Evolutionary conservation across 2,888 invertebrate genomes (phyloP), one percentile per base, ranked within the genome.

Genomic region (Metacarcinus magister): DNA sequence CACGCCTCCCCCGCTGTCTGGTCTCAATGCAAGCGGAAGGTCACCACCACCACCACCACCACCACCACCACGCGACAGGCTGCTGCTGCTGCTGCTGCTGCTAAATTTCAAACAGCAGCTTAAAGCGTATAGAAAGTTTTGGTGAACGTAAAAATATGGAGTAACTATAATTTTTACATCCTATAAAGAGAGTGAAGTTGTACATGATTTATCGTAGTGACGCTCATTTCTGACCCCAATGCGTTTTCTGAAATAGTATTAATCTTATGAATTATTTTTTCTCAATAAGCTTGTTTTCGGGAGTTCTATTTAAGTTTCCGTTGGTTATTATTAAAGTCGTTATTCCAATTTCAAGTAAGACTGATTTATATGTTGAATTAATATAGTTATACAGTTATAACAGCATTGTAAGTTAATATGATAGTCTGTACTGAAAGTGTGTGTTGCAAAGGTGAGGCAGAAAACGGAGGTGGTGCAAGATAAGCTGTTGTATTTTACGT

Each of bases 41-140:
- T 82, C 82, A 82, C 82, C 82, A 82, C 82, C 82, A 82, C 82
- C 82, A 82, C 82, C 32, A 82, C 32, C 82, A 82, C 82, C 82
- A 82, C 82, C 75, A 75, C 75, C 75, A 75, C 75, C 28, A 4
- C 54, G 54, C 19, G 67, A n/a, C 67, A 67, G 67, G 60, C 60
- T 60, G 67, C 67, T 67, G 54, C n/a, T 23, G 67, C 67, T 67
- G n/a, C 67, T 67, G n/a, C n/a, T 67, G 67, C 67, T 67, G 67
- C 23, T 67, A 23, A 67, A 23, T 67, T 67, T 67, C 19, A n/a
- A 67, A 67, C 4, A 67, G 23, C 67, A 67, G 16, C 4, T 67
- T 10, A 67, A n/a, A 10, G 67, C 23, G 19, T 67, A 23, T 4
- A 67, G 67, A 67, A 67, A 67, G n/a, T 67, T 19, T 67, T 67